Evolutionary conservation across 2,797 vertebrate species (phyloP), one percentile per base, ranked within the genome.

Genomic region (Sebastes minor): DNA sequence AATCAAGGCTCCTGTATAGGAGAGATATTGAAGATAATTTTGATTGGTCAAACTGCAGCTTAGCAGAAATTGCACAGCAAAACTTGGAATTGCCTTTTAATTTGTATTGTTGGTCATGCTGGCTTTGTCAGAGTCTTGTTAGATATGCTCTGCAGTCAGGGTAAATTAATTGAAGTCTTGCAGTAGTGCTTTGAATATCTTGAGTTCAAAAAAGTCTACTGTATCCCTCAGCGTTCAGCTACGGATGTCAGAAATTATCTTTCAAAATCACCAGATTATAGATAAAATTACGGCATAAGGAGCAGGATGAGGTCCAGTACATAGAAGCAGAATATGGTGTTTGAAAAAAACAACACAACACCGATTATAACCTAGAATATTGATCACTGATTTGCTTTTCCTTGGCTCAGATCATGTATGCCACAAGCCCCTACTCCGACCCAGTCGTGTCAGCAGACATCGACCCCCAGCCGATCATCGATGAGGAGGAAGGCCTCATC

Each of bases 401-500:
- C 55, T 85, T 83, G 83, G 27, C 86, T 65, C 91, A 99, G 99
- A 97, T 97, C 74, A 98, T 99, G 98, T 99, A 98, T 78, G 97
- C 98, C 76, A 98, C 98, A 65, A 99, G 99, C 86, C 99, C 99
- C 0, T 99, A 99, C 93, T 99, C 99, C 0, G 99, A 99, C 92
- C 96, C 97, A 0, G 98, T 99, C 32, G 97, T 99, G 72, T 99
- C 97, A 1, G 97, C 98, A n/a, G 98, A 99, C 89, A 96, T 97
- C 59, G 97, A 99, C 91, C 98, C 98, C 4, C 98, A 98, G 61
- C 99, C 99, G n/a, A 98, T 99, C 90, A 99, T 98, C 20, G 98
- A 99, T 66, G 99, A 99, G 89, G 99, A 99, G 75, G 99, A 99
- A 92, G 99, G 99, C 27, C 96, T 99, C 52, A 99, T 99, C 88